Base-by-base conservation (phyloP, 2,888 invertebrate genomes). In the Lomographa bimaculata region DNA sequence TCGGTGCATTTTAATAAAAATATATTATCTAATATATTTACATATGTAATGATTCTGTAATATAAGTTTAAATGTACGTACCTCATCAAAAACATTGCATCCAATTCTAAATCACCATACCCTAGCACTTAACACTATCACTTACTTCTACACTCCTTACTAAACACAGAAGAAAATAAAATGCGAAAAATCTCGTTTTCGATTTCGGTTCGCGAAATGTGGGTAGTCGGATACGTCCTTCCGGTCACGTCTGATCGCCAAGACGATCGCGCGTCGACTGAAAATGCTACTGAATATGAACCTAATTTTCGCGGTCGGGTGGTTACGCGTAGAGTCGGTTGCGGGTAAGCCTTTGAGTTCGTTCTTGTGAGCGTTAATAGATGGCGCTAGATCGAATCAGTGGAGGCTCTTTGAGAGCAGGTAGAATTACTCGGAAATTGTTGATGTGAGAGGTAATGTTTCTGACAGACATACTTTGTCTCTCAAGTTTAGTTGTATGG, bases 301-400 rank as follows among this genome's bases (percentile, higher is more conserved):
- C 76, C 80, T 75, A 74, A 78, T 80, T 79, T 75, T 64, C 64
- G 61, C 54, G 65, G 64, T 60, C 65, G 64, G 63, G 58, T 57
- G 61, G 58, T 67, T 55, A 62, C 59, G 58, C 55, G 57, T 57
- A 67, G 63, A 57, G 50, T 57, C 53, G 64, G 62, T 63, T 59
- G 60, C 54, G 64, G 57, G 57, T 56, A 61, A 57, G 57, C 62
- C 62, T 59, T 60, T 52, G 39, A 55, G 34, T 35, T 47, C 42
- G 57, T 70, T 65, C 53, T 2, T 10, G 2, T 7, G 9, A 1
- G n/a, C 5, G 38, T 29, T 42, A 46, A 54, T 28, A 74, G 73
- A 70, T 73, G 74, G 72, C 68, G 68, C 34, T 51, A 29, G 34
- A 26, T 41, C 35, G 2, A 50, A 50, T 32, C 32, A 18, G 27